Evolutionary conservation across 2,113 vertebrate genomes (phyloP), one percentile per base, ranked within the genome.

Genomic region (Alouatta palliata): DNA sequence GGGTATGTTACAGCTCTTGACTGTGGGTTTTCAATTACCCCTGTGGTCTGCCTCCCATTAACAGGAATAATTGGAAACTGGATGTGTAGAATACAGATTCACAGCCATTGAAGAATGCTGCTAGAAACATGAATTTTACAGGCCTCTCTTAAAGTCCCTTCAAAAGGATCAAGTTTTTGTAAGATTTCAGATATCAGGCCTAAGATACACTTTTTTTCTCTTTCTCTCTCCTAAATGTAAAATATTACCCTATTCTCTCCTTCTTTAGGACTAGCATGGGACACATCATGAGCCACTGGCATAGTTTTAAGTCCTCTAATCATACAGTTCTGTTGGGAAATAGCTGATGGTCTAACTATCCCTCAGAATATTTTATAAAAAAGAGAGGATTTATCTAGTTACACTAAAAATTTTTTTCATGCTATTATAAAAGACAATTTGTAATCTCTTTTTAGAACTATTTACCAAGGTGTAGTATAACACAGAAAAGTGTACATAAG

Each of bases 21-120:
- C 85, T 88, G 58, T 71, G 45, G n/a, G 64, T 95, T 93, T 97
- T 91, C 89, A 96, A 49, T 91, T 90, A 73, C 82, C 86, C 58
- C 32, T 94, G 87, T 87, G 87, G 77, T 64, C 95, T 97, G 90
- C 70, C 96, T 92, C 80, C 52, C 85, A 61, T 94, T 96, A 97
- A 68, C 92, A 81, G 70, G 37, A 85, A 68, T 96, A 81, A 96
- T 58, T 85, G 64, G 83, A 70, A 85, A 91, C 75, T 66, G 76
- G 45, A 70, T 76, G 8, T 77, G 23, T 45, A 82, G 45, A 96
- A 85, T 85, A 73, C 19, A 85, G 90, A 87, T 76, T 81, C 92
- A 47, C 45, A 77, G 71, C 66, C 87, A 47, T 92, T 10, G 25
- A 86, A 71, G 89, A 92, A 68, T 80, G 70, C 81, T 92, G 77